Percentiles rank a stretch among this genome's conserved stretches.
Conservation (phyloP, 53 echinoderm and acorn worm genomes). For the Henricia sp. region DNA sequence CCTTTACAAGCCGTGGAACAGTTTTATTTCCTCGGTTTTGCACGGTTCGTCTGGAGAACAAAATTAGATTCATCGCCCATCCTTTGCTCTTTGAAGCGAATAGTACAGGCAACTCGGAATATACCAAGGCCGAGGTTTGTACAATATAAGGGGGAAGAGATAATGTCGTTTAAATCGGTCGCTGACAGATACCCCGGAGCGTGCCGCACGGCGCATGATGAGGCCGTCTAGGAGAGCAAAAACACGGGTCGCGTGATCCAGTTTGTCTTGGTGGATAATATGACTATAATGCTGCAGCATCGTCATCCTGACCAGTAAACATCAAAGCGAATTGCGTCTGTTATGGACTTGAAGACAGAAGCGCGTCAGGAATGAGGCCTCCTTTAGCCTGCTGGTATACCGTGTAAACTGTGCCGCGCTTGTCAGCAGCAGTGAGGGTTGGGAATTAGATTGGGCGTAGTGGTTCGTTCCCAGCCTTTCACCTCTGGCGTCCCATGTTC, state of each 20-base stretch:
- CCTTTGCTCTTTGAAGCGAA: background rate
- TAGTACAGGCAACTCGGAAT: background rate
- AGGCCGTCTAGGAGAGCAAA: background rate
- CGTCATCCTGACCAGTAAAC: background rate
- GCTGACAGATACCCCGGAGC: slow-evolving; percentile 39
- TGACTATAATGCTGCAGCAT: background rate
- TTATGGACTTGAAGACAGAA: slow-evolving; percentile 28
- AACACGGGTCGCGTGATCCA: slow-evolving; percentile 14
- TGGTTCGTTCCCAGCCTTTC: background rate
- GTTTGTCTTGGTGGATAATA: background rate
- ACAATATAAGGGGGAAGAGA: slow-evolving; percentile 46
- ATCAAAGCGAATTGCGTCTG: background rate
- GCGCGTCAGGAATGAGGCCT: slow-evolving; percentile 11
- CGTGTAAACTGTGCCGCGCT: background rate
- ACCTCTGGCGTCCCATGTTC: too few species aligned
- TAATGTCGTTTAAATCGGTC: slow-evolving; percentile 35
- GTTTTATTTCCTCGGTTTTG: background rate
- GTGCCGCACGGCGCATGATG: background rate
- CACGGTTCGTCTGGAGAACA: background rate
- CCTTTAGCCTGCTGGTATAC: background rate
- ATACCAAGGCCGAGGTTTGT: slow-evolving; percentile 40
- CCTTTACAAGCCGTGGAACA: background rate
- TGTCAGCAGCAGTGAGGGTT: background rate
- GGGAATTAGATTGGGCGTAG: slow-evolving; percentile 5
- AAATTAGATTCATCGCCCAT: slow-evolving; percentile 15